Conservation (phyloP, 1,140 invertebrate species). For the Drosophila pectinifera region DNA sequence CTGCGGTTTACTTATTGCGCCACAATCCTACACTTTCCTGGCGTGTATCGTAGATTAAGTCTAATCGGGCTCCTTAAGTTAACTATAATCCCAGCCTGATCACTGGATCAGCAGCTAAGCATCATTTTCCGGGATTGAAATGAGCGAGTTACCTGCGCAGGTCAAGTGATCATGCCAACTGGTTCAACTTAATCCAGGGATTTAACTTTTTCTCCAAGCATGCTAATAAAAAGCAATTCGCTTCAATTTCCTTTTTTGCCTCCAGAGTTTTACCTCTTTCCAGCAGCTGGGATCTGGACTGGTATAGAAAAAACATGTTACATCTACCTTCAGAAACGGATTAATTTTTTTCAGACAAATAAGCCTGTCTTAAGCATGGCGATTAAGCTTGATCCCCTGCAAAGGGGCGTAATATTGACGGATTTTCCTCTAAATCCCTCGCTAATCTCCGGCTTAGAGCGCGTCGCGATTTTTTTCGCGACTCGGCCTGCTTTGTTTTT, state of each 20-base stretch:
- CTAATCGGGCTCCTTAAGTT: slow-evolving; percentile 70
- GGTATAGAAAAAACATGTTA: slow-evolving; percentile 42
- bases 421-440: slow-evolving; percentile 80
- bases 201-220: slow-evolving; percentile 59
- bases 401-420: slow-evolving; percentile 79
- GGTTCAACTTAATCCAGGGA: slow-evolving; percentile 67
- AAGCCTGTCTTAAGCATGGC: slow-evolving; percentile 70
- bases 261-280: slow-evolving; percentile 66
- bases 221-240: slow-evolving; percentile 57
- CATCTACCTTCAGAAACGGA: slow-evolving; percentile 67
- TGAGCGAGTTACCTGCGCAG: slow-evolving; percentile 23
- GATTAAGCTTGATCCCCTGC: slow-evolving; percentile 78
- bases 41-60: slow-evolving; percentile 53
- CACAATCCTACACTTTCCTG: slow-evolving; percentile 52
- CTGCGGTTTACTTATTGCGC: slow-evolving; percentile 66
- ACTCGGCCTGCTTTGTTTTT: slow-evolving; percentile 46
- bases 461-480: slow-evolving; percentile 78
- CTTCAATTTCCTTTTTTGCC: slow-evolving; percentile 53
- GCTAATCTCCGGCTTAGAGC: slow-evolving; percentile 79
- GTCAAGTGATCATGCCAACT: slow-evolving; percentile 40
- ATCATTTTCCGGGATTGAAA: slow-evolving; percentile 51
- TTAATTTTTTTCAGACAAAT: slow-evolving; percentile 79
- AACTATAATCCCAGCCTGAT: slow-evolving; percentile 73
- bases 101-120: slow-evolving; percentile 53
- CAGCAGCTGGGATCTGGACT: slow-evolving; percentile 62